Conservation (phyloP, 2,888 invertebrate species). For the Bellardia pandia region DNA sequence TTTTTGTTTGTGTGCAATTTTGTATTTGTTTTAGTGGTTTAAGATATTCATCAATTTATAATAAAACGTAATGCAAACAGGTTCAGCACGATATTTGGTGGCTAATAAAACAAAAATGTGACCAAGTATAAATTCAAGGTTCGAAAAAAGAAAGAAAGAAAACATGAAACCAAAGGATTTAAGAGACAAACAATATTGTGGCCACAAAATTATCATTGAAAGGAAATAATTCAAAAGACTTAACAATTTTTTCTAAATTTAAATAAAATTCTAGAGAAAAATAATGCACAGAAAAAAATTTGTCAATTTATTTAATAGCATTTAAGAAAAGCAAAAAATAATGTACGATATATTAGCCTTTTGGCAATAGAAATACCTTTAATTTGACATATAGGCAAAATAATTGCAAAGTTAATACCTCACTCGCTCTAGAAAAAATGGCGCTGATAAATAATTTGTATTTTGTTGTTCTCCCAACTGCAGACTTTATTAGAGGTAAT, state of each 20-base stretch:
- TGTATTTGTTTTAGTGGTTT: slow-evolving; percentile 20
- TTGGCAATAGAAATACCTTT: too few species aligned
- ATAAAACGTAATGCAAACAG: slow-evolving; percentile 56
- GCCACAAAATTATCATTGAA: slow-evolving; percentile 34
- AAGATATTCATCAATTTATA: slow-evolving; percentile 68
- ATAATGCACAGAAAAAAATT: background rate
- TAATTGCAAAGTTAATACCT: too few species aligned
- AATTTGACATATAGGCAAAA: too few species aligned
- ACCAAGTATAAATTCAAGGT: slow-evolving; percentile 47
- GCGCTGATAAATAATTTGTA: too few species aligned
- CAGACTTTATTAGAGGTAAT: too few species aligned
- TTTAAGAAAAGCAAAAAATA: too few species aligned
- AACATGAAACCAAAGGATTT: slow-evolving; percentile 1
- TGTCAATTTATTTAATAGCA: background rate
- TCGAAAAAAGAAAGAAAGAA: background rate
- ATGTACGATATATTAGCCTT: too few species aligned
- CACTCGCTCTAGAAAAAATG: too few species aligned
- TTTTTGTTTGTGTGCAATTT: background rate
- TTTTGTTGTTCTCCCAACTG: too few species aligned
- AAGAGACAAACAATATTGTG: background rate
- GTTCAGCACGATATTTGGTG: slow-evolving; percentile 52
- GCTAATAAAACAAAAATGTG: slow-evolving; percentile 62
- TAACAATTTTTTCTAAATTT: slow-evolving; percentile 16
- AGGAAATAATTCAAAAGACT: slow-evolving; percentile 40
- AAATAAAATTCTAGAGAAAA: background rate